A percentile compares a stretch with the other conserved stretches of the same genome.
These are phyloP conservation scores for Papilio aristodemus DNA, from an alignment of 1,140 invertebrate species.

Conservation along the genomic window DNA sequence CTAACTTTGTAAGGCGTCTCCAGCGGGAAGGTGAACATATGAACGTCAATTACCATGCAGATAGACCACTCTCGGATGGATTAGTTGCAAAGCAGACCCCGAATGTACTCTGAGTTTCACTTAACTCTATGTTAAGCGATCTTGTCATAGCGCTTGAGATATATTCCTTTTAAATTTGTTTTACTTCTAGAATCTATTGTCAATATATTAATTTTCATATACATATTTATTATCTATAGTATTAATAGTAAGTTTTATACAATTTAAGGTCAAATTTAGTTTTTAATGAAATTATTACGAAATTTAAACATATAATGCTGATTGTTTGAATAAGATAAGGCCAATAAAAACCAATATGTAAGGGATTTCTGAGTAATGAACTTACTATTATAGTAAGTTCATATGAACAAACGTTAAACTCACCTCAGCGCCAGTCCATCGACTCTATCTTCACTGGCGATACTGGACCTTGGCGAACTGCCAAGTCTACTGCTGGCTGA, in stretches of 20 bases:
- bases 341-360: too few species aligned
- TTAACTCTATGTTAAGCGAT: background rate
- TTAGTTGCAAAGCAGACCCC: background rate
- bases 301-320: too few species aligned
- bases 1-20: slow-evolving; percentile 8
- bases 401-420: slow-evolving; percentile 21
- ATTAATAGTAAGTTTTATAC: too few species aligned
- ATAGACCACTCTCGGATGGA: slow-evolving; percentile 10
- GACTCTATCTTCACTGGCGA: slow-evolving; percentile 57
- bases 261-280: too few species aligned
- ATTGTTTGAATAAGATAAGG: too few species aligned
- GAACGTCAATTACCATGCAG: slow-evolving; percentile 10
- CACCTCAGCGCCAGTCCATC: slow-evolving; percentile 73
- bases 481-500: slow-evolving; percentile 82
- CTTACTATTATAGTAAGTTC: too few species aligned
- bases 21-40: background rate
- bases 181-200: too few species aligned
- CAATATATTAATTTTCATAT: too few species aligned
- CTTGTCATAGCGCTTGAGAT: background rate
- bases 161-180: too few species aligned
- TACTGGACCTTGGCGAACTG: slow-evolving; percentile 60
- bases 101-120: background rate
- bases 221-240: background rate
- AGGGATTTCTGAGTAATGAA: too few species aligned
- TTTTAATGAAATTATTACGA: too few species aligned